Base-by-base conservation (phyloP, 2,797 vertebrate genomes). In the Pangasius larnaudii region DNA sequence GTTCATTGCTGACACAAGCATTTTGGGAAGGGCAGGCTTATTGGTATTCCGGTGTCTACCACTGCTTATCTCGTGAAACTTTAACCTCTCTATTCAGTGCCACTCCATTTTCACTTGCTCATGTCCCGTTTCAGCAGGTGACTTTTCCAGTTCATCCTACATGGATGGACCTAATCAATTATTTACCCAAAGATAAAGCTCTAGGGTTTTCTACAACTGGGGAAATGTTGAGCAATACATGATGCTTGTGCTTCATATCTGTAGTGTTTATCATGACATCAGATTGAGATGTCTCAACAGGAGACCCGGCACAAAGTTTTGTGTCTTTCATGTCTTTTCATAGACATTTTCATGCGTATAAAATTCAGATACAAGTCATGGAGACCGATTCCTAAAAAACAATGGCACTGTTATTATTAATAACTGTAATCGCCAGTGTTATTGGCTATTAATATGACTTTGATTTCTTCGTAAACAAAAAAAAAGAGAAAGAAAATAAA, bases 71-170 rank as follows among this genome's bases (percentile, higher is more conserved):
- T 77, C 65, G 85, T 91, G 72, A 89, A 87, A 88, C 88, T 89
- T 84, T 72, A 83, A 71, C 89, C 67, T 69, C n/a, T 91, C 58
- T 90, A 63, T 85, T 91, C 87, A 82, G 81, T 89, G 65, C 86
- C 88, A 56, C 88, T 86, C 51, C 51, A 27, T 81, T 79, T 84
- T 93, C 88, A 94, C 93, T 93, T 94, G 89, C 93, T 90, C 91
- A 87, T 59, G 79, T 91, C 89, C 88, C 91, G 67, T 69, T 85
- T 72, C 77, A 84, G 86, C 87, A 88, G 84, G 71, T 80, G 53
- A 90, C 82, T 86, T 85, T 89, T 89, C 84, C 75, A 89, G 84
- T 89, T 89, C 33, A 74, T 88, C 59, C 65, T 36, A 89, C 51
- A 36, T 90, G 82, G 53, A 84, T 59, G 86, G 86, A 87, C 80